phyloP scores from a whole-genome alignment of 2,888 invertebrate genomes.

The Troilus luridus region DNA sequence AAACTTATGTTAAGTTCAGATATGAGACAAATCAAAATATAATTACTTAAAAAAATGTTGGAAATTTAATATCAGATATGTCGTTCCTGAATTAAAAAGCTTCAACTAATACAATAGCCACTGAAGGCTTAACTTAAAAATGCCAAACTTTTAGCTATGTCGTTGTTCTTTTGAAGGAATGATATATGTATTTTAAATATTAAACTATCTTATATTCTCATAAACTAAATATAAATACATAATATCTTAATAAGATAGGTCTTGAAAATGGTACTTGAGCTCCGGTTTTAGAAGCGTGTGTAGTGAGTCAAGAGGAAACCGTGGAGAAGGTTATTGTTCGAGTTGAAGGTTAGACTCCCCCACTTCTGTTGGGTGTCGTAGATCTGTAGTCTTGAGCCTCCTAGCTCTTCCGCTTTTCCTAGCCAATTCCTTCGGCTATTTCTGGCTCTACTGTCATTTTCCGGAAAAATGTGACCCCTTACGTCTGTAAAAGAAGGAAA shows the following conservation, averaged over 20 bases:
- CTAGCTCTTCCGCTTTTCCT: conserved; percentile 50
- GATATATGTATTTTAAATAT: no score
- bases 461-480: conserved; percentile 21
- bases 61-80: no score
- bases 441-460: neutral
- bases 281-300: conserved; percentile 39
- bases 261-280: conserved; percentile 15
- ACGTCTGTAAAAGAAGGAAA: neutral
- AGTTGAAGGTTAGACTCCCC: conserved; percentile 59
- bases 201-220: no score
- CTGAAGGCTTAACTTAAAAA: no score
- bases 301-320: conserved; percentile 53
- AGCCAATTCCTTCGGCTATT: conserved; percentile 11
- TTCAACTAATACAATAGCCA: no score
- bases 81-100: no score
- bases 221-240: neutral
- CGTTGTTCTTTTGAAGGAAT: no score
- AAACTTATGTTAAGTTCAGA: no score
- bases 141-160: no score
- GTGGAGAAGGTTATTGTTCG: conserved; percentile 56
- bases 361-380: conserved; percentile 63
- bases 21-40: no score
- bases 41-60: no score
- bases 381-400: neutral
- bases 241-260: neutral